Base-by-base conservation (phyloP, 2,888 invertebrate genomes). In the Trissoscelio sp. region DNA sequence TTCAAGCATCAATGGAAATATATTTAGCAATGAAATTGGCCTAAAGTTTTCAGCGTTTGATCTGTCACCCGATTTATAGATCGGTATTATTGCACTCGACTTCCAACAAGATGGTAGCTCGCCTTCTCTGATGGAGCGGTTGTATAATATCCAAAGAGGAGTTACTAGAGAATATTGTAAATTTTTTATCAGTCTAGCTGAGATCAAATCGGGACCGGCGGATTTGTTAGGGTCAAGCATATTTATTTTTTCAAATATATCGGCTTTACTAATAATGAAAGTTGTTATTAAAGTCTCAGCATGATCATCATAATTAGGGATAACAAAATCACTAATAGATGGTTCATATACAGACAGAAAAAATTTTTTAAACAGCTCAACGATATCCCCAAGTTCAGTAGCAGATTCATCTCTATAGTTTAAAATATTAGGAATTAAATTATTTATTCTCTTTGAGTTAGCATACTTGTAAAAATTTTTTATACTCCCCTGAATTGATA, bases 41-140 rank as follows among this genome's bases (percentile, higher is more conserved):
- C 53, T 51, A 16, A 55, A 74, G 16, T 74, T 74, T 7, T 20
- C n/a, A 7, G 44, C 24, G 0, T 31, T 6, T 6, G 53, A 53
- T n/a, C 20, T 74, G 14, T 44, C 12, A 2, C 55, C 74, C 3
- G 44, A 42, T 37, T 66, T 74, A 14, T 55, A 34, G 7, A 66
- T 53, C 0, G 74, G 66, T 11, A 22, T 42, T 0, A 74, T 55
- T 3, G 22, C 12, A 1, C 53, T 51, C 1, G 20, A 14, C 11
- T 64, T 74, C 64, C 64, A 74, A 0, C 18, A 11, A 0, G 24
- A 5, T 1, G 64, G 55, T 22, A 74, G 39, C 0, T 20, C 0
- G 12, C 18, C n/a, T 39, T 18, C 20, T 9, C 9, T 16, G 5
- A 39, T 11, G 0, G 58, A 58, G 3, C 16, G n/a, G 24, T 58